A percentile compares a stretch with the other conserved stretches of the same genome.
phyloP scores from a whole-genome alignment of 2,113 vertebrate genomes.

The Dasyurus viverrinus region DNA sequence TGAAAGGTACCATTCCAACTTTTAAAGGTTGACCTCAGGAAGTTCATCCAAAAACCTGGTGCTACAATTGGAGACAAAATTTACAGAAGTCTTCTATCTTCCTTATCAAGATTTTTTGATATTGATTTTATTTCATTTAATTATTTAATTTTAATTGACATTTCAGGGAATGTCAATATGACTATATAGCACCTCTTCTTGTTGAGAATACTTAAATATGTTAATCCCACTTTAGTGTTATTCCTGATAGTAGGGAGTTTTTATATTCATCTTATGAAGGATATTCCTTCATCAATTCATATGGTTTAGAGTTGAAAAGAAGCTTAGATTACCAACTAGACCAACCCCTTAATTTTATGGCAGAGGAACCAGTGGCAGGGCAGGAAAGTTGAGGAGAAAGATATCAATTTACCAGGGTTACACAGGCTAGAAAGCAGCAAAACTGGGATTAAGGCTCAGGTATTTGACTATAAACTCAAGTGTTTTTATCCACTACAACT shows the following conservation, averaged over 20 bases:
- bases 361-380: neutral
- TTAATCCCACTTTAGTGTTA: constrained; percentile 8
- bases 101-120: constrained; percentile 29
- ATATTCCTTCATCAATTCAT: neutral
- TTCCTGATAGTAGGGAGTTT: constrained; percentile 7
- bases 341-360: neutral
- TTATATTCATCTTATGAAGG: constrained; percentile 5
- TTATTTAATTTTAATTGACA: neutral
- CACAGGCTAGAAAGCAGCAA: neutral
- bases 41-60: neutral
- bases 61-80: constrained; percentile 24
- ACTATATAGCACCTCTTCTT: neutral
- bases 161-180: neutral
- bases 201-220: neutral
- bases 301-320: neutral
- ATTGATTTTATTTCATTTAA: neutral
- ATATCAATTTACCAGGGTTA: neutral
- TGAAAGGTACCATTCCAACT: neutral
- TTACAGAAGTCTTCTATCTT: constrained; percentile 9
- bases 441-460: neutral
- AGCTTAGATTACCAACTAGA: neutral
- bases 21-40: constrained; percentile 5
- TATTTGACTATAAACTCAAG: neutral
- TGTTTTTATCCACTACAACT: neutral
- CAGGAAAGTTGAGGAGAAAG: neutral